Base-by-base conservation (phyloP, 35 echinoderm and acorn worm genomes). In the Apostichopus parvimensis region DNA sequence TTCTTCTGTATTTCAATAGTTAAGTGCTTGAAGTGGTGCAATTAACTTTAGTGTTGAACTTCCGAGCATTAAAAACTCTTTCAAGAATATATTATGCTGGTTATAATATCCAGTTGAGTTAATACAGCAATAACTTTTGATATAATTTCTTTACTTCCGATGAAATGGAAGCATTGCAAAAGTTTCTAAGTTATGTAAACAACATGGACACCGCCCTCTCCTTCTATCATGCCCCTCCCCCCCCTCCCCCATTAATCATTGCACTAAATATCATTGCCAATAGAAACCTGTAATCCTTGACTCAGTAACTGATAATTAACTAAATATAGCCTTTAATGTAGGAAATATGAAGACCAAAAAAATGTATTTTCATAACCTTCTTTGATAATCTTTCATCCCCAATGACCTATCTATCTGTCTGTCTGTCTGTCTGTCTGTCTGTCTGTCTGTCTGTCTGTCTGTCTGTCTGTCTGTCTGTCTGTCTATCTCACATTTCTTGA, bases 151-250 rank as follows among this genome's bases (percentile, higher is more conserved):
- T 98, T 13, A 91, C 94, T 54, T 95, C 95, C 77, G 75, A 90
- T 64, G 96, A 98, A 54, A 93, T 95, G 77, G n/a, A 92, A 64
- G 90, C 87, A 26, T 87, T 99, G n/a, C 97, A 96, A 83, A 85
- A 73, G n/a, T 95, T 99, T 77, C 78, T 96, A 14, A 99, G 93
- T 55, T 94, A 92, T 28, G 95, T 99, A 6, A 92, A 90, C 85
- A 93, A 99, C 82, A 91, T 99, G 22, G 93, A 99, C 79, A 96
- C 95, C 73, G 97, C 97, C 8, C 57, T 99, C 18, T 96, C 97
- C 4, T 99, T 99, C 84, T 99, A 99, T 60, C 95, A 99, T n/a
- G n/a, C 95, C 97, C 54, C 3, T 3, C 0, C 2, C 2, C 34
- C 1, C 34, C 34, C 2, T 45, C 34, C 34, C 34, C 34, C 34